These are phyloP conservation scores for Onychomys leucogaster DNA, from an alignment of 2,797 vertebrate genomes.

Conservation along the genomic window DNA sequence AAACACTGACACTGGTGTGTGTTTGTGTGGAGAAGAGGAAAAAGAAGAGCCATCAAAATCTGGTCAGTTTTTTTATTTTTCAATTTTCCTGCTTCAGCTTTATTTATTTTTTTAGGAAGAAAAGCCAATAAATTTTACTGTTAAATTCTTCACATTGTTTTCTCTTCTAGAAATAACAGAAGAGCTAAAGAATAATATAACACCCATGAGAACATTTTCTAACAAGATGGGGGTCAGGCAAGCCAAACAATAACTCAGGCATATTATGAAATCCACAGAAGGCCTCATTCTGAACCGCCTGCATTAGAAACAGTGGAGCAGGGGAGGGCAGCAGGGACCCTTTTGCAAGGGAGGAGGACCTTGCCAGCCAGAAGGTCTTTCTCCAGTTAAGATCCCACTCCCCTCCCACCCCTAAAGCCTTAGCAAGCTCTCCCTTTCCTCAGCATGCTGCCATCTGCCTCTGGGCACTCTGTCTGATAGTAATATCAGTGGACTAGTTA, in stretches of 20 bases:
- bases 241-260: background rate
- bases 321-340: background rate
- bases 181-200: constrained; percentile 22
- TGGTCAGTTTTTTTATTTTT: constrained; percentile 44
- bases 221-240: no score
- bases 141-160: constrained; percentile 44
- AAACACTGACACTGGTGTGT: no score
- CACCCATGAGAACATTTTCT: background rate
- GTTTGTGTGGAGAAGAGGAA: background rate
- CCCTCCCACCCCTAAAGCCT: background rate
- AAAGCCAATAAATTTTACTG: constrained; percentile 40
- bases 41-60: constrained; percentile 12
- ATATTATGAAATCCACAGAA: background rate
- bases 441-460: background rate
- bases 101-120: constrained; percentile 49
- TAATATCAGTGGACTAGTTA: constrained; percentile 50
- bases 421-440: no score
- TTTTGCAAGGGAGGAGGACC: no score
- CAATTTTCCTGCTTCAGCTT: background rate
- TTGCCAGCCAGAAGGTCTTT: background rate
- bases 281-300: background rate
- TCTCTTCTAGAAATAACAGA: constrained; percentile 63
- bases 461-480: constrained; percentile 27
- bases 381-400: background rate
- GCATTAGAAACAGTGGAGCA: background rate